phyloP scores from a whole-genome alignment of 2,888 invertebrate genomes.

The Saturnia japonica region DNA sequence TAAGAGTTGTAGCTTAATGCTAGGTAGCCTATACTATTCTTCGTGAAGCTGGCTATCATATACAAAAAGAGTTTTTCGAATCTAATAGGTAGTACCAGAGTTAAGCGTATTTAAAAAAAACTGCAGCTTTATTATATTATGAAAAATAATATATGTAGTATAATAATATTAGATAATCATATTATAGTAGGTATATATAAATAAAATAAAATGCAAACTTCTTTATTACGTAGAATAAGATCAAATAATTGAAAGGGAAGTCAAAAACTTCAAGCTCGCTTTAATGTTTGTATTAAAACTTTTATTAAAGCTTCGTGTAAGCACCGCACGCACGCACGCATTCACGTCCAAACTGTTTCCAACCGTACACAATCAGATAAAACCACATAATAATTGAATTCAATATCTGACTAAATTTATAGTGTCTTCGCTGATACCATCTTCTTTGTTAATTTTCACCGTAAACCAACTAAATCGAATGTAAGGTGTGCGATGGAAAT shows the following conservation, averaged over 20 bases:
- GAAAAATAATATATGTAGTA: too few relatives aligned
- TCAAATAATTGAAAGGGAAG: not conserved
- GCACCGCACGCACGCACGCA: slow-evolving; percentile 14
- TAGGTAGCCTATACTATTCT: too few relatives aligned
- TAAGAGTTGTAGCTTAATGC: too few relatives aligned
- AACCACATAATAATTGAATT: slow-evolving; percentile 52
- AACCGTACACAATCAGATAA: slow-evolving; percentile 33
- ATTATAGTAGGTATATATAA: too few relatives aligned
- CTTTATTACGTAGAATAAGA: not conserved
- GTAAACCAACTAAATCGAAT: slow-evolving; percentile 26
- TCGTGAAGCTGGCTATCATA: too few relatives aligned
- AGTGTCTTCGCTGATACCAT: slow-evolving; percentile 57
- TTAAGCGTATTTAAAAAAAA: too few relatives aligned
- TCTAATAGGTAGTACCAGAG: too few relatives aligned
- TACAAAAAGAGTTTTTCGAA: too few relatives aligned
- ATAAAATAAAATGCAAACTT: not conserved
- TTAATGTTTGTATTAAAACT: slow-evolving; percentile 21
- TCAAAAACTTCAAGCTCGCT: not conserved
- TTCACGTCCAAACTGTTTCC: slow-evolving; percentile 25
- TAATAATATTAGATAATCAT: too few relatives aligned
- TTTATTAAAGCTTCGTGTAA: slow-evolving; percentile 28
- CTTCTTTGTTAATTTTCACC: slow-evolving; percentile 37
- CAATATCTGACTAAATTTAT: slow-evolving; percentile 63
- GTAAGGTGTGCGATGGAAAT: slow-evolving; percentile 22
- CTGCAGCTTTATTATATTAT: too few relatives aligned